Base-by-base conservation (phyloP, 2,797 vertebrate species). In the Brotogeris chrysoptera region DNA sequence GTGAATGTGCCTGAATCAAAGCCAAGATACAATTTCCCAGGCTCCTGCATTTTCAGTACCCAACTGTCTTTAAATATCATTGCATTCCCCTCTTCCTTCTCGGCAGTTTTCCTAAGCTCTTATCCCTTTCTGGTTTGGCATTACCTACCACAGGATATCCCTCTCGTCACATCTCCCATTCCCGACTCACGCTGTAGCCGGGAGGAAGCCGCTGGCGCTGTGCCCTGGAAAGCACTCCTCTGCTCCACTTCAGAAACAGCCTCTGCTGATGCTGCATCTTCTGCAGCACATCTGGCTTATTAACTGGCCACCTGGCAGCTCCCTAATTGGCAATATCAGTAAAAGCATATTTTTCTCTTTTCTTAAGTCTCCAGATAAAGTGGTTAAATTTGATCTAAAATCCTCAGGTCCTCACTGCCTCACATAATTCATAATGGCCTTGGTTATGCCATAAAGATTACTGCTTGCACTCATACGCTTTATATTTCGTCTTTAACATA, bases 171-270 rank as follows among this genome's bases (percentile, higher is more conserved):
- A 28, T 27, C 63, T 80, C 71, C 59, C 0, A 0, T 49, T 4
- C n/a, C 38, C 7, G 0, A 7, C 38, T 74, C 70, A 13, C 0
- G 0, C 7, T 1, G 0, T 4, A 49, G 57, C 34, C 9, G 4
- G 64, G 44, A 91, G 47, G 71, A 46, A 16, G 5, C 1, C 0
- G 4, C 32, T 0, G 2, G 13, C 2, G 4, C 71, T 19, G 36
- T 60, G 77, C 61, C 52, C 88, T 84, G 78, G n/a, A 34, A 77
- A 78, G 17, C 25, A 4, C 57, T 68, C 19, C 86, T 53, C 50
- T 41, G 72, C 57, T 52, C 39, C 73, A 2, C 80, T 41, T 61
- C 78, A 73, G 71, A 82, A 72, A 39, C 77, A 69, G 84, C 71
- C 60, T 74, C 57, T 82, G 95, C 92, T 74, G 85, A 80, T 36